Evolutionary conservation across 2,113 vertebrate species (phyloP), one percentile per base, ranked within the genome.

Genomic region (Strix aluco): DNA sequence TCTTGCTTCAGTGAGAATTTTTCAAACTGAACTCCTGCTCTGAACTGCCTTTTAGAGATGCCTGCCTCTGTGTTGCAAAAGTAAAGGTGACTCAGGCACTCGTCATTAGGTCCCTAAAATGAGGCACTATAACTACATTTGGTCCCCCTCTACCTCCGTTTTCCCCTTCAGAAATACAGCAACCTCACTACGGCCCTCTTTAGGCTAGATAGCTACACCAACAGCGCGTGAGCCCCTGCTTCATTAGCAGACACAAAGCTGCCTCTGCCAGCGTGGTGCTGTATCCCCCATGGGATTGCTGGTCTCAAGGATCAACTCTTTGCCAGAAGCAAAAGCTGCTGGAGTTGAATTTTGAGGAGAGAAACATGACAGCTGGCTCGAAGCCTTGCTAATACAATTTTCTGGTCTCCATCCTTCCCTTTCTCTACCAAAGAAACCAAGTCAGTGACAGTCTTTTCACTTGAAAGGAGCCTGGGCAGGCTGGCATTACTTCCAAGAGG

Each of bases 41-140:
- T 66, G 75, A 63, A 75, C 9, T 59, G 47, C 34, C 47, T 63
- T 74, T 71, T 15, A 44, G 55, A 92, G 18, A 38, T 17, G 7
- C 15, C 40, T 67, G 16, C 47, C 71, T 85, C 42, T 46, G 8
- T 16, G 6, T 2, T 63, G 32, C 40, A 91, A 59, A 47, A 86
- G 12, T 2, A 5, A 81, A 75, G 30, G 34, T 22, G 30, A 72
- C 38, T 67, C 38, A 62, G n/a, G 40, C 26, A 42, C 14, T 40
- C 1, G 0, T 16, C 0, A 0, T 29, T 21, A 63, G 46, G 23
- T 38, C 58, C 26, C 65, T 84, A 70, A 91, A 81, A 74, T 4
- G 21, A 91, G 36, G 19, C 3, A 1, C 30, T 12, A 1, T 5
- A 51, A 34, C 27, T 52, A 21, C 4, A 16, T 21, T 54, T 55